Conservation (phyloP, 2,797 vertebrate species). For the Siniperca undulata region DNA sequence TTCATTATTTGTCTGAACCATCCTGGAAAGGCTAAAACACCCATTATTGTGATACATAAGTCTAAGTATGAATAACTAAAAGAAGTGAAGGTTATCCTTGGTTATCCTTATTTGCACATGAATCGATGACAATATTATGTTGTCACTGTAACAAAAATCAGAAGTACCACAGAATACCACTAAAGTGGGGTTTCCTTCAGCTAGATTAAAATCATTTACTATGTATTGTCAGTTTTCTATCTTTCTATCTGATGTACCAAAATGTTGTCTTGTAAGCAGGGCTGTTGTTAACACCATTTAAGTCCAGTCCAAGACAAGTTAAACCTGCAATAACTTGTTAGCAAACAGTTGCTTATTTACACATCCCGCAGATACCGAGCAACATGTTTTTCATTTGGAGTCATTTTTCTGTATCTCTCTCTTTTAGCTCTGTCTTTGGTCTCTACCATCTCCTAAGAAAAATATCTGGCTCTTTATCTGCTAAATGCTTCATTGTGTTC, state of each 20-base stretch:
- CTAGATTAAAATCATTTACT: background rate
- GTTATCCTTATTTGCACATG: background rate
- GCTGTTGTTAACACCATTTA: background rate
- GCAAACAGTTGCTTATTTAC: background rate
- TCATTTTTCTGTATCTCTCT: background rate
- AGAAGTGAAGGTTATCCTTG: background rate
- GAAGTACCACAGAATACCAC: background rate
- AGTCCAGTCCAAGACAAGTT: background rate
- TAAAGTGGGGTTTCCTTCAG: background rate
- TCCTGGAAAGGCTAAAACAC: constrained; percentile 13
- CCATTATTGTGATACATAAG: background rate
- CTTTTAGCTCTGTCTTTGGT: background rate
- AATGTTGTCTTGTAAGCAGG: background rate
- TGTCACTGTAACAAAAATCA: background rate
- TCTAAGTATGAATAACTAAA: constrained; percentile 30
- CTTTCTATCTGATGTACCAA: background rate
- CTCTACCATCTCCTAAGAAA: background rate
- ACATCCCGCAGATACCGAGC: background rate
- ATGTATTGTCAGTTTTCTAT: background rate
- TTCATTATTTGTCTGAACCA: constrained; percentile 61
- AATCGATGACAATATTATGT: background rate
- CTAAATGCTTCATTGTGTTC: background rate
- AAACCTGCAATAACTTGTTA: background rate
- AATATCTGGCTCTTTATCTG: background rate
- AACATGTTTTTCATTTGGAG: background rate